Evolutionary conservation across 23 tunicate species (phyloP), one percentile per base, ranked within the genome.

Genomic region (Corella eumyota): DNA sequence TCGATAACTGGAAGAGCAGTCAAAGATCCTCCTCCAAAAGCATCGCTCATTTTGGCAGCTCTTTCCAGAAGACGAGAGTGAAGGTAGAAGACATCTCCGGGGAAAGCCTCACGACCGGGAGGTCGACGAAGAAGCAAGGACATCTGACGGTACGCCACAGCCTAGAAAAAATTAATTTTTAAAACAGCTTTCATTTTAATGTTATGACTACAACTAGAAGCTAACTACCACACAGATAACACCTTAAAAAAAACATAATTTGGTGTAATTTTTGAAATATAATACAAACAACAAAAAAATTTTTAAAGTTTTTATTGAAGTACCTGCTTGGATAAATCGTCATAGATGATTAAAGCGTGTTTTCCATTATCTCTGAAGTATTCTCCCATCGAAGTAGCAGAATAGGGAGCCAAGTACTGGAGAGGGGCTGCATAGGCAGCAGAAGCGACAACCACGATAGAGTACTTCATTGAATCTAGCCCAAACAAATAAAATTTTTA

Each of bases 71-170:
- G 88, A 66, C 98, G 98, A 1, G 99, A 93, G 65, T 84, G 99
- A 25, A 93, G 90, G 72, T 84, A 93, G 83, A 84, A 84, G 66
- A 93, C 99, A 57, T 93, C 99, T 21, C 99, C 99, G 60, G 99
- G 99, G 90, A 88, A 93, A 69, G 99, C 99, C 74, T 92, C 91
- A 61, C 91, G 91, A 58, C 91, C 99, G 15, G 99, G 99, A 24
- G 99, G 99, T 46, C 95, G 99, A 25, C 99, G 80, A 56, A 93
- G 90, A 62, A 93, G 64, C 45, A 93, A 95, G 45, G 99, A 93
- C 99, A 93, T 93, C 62, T 93, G 99, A 32, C 99, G 82, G 83
- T 93, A 93, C 29, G 99, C 99, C 15, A 93, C 99, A 56, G 99
- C 99, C 90, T 84, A 35, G 28, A 36, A 59, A 53, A 31, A 46